Evolutionary conservation across 2,797 vertebrate species (phyloP), one percentile per base, ranked within the genome.

Genomic region (Aphelocoma californica): DNA sequence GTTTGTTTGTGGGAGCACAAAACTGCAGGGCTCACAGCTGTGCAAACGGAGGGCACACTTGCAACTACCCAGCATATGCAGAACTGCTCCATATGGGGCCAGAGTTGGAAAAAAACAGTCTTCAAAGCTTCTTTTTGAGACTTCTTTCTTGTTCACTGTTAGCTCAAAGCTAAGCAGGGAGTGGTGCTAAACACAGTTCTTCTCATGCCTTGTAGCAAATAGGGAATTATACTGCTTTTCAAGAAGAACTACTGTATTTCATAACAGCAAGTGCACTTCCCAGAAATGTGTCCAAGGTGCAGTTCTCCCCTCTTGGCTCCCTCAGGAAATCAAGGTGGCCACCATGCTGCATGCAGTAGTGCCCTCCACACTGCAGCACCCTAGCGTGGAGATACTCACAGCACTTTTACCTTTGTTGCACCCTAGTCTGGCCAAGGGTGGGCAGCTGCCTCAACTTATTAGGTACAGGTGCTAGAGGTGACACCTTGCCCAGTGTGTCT

Each of bases 331-430:
- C 18, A 24, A 62, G 51, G 16, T 1, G 2, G 36, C 10, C 34
- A 34, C 20, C 1, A 0, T 1, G 8, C 20, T 40, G 18, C 2
- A 2, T 13, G 24, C 4, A 7, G 12, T 18, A 12, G n/a, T 0
- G 0, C 23, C 25, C 26, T 31, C 24, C 28, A 7, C 14, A 38
- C 10, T 6, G 14, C 24, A 65, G 26, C 51, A 15, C 8, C 24
- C 40, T 60, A 1, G 24, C 48, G 13, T 40, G 40, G 40, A 40
- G 40, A 40, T 40, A 40, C 40, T 40, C 40, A 40, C 40, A 40
- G 40, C 40, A 40, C 40, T 40, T 40, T 40, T 40, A 40, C 40
- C 40, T 40, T 40, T 14, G 40, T 15, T 40, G 26, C 51, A 15
- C 8, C 28, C 40, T 60, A 1, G 24, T 53, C 34, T 38, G 28